Base-by-base conservation (phyloP, 1,140 invertebrate species). In the Rhagoletis pomonella region DNA sequence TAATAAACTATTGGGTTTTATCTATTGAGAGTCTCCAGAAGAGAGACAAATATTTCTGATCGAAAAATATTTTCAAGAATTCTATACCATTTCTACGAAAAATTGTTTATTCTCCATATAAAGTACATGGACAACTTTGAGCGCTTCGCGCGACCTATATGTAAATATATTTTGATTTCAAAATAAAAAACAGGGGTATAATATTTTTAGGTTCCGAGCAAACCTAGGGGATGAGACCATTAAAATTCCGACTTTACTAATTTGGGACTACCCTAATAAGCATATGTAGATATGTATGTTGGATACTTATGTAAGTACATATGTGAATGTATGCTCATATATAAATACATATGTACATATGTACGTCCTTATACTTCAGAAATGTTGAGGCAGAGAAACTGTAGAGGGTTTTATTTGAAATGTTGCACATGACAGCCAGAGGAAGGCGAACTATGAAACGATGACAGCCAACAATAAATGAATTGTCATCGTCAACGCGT, bases 401-500 rank as follows among this genome's bases (percentile, higher is more conserved):
- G 84, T 59, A 17, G 58, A 44, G 7, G 29, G 17, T 42, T 29
- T 85, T 29, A 85, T 60, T 85, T 85, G 58, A 85, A 85, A 85
- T 85, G 84, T 55, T 60, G 84, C 84, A 60, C 58, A 44, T 85
- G 58, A 85, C 84, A 85, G 84, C 84, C 6, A 58, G 44, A 9
- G 17, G 42, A 55, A 81, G 12, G 73, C 12, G 60, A 62, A n/a
- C 12, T 62, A 62, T 17, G 60, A n/a, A 62, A 62, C 50, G 84
- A 14, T 85, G 84, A 85, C 84, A 60, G 84, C 55, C 19, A 62
- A 60, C 84, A 85, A 85, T 85, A 47, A 85, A 85, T 85, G 84
- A 62, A 85, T 85, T 58, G 58, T 62, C 58, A 85, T 55, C 58
- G 19, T 85, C 29, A 62, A 62, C 44, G 59, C 55, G 84, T 58